A percentile compares a stretch with the other conserved stretches of the same genome.
phyloP scores from a whole-genome alignment of 1,140 invertebrate genomes.

The Drosophila athabasca region DNA sequence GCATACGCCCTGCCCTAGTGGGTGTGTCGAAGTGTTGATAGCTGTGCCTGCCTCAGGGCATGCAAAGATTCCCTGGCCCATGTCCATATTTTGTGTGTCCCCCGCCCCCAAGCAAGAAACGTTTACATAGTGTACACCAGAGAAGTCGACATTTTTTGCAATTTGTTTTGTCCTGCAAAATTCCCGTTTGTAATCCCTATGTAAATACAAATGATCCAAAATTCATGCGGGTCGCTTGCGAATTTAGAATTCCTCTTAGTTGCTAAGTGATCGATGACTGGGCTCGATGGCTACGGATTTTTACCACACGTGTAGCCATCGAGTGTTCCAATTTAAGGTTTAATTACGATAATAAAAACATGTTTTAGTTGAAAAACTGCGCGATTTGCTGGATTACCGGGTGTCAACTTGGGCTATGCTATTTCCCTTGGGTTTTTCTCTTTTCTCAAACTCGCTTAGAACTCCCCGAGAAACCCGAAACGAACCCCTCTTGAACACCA shows the following conservation, averaged over 20 bases:
- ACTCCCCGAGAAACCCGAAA: conserved; percentile 11
- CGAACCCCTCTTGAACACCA: conserved; percentile 37
- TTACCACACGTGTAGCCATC: conserved; percentile 37
- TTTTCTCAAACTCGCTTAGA: conserved; percentile 1
- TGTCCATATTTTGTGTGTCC: conserved; percentile 24
- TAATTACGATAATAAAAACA: conserved; percentile 61
- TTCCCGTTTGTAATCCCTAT: conserved; percentile 54
- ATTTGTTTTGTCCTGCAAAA: conserved; percentile 70
- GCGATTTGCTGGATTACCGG: background rate
- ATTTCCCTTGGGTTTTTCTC: conserved; percentile 4
- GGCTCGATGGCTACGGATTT: conserved; percentile 51
- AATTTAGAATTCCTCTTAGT: conserved; percentile 60
- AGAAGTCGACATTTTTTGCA: conserved; percentile 49
- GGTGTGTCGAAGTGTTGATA: conserved; percentile 91
- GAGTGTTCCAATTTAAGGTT: conserved; percentile 45
- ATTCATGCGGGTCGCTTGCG: conserved; percentile 37
- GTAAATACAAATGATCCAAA: conserved; percentile 58
- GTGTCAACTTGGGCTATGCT: background rate
- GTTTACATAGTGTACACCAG: conserved; percentile 39
- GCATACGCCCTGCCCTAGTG: conserved; percentile 97
- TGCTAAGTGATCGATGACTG: conserved; percentile 51
- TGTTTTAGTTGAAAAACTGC: conserved; percentile 49
- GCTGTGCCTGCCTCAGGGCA: no score
- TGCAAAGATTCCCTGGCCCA: background rate
- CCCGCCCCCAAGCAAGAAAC: background rate